Percentiles rank a stretch among this genome's conserved stretches.
phyloP scores from a whole-genome alignment of 1,140 invertebrate species.

The Drosophila eugracilis region DNA sequence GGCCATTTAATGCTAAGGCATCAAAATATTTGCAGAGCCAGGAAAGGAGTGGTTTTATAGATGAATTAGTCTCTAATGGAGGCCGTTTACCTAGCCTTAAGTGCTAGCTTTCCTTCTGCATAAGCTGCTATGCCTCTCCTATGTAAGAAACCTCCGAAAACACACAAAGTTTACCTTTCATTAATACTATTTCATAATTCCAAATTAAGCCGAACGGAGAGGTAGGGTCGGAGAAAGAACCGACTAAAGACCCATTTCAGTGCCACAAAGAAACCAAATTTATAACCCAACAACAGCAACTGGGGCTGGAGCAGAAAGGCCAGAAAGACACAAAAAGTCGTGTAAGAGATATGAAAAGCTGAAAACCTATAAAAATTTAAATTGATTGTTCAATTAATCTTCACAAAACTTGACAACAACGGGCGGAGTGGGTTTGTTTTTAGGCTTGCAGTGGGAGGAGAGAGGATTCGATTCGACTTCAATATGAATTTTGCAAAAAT shows the following conservation, averaged over 20 bases:
- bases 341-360: slow-evolving; percentile 80
- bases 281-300: slow-evolving; percentile 65
- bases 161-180: slow-evolving; percentile 62
- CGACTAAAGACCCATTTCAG: slow-evolving; percentile 50
- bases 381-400: slow-evolving; percentile 85
- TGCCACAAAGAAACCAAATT: slow-evolving; percentile 71
- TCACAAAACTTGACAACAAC: slow-evolving; percentile 78
- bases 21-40: slow-evolving; percentile 27
- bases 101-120: neutral
- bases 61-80: neutral
- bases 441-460: neutral
- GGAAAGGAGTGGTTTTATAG: slow-evolving; percentile 1
- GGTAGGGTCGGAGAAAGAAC: neutral
- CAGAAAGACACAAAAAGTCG: slow-evolving; percentile 55
- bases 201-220: slow-evolving; percentile 44
- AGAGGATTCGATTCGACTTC: neutral
- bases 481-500: neutral
- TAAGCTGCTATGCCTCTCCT: neutral
- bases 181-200: slow-evolving; percentile 76
- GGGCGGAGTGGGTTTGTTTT: slow-evolving; percentile 23
- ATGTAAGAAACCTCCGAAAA: slow-evolving; percentile 32
- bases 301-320: slow-evolving; percentile 2
- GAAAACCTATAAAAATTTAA: slow-evolving; percentile 84
- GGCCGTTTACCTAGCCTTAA: neutral
- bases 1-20: slow-evolving; percentile 24